These are phyloP conservation scores for Pogonus chalceus DNA, from an alignment of 1,140 invertebrate genomes.

Conservation along the genomic window DNA sequence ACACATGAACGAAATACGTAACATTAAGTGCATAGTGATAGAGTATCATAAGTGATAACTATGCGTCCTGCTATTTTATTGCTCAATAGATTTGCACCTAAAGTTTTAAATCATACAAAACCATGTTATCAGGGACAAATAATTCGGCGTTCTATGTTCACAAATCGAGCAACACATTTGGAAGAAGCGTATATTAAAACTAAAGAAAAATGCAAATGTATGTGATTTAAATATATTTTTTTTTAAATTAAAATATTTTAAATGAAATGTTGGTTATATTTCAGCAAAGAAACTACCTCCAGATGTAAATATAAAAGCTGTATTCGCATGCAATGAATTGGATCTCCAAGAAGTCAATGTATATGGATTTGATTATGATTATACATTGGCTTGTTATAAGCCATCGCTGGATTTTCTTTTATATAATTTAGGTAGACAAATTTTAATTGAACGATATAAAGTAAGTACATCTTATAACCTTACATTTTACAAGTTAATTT, in stretches of 20 bases:
- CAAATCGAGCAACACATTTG: conserved; percentile 31
- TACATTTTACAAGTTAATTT: conserved; percentile 3
- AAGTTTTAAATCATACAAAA: background rate
- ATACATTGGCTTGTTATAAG: conserved; percentile 93
- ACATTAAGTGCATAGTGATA: too few relatives aligned
- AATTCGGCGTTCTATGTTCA: background rate
- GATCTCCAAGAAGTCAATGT: conserved; percentile 85
- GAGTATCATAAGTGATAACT: too few relatives aligned
- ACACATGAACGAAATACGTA: too few relatives aligned
- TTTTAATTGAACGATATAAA: conserved; percentile 79
- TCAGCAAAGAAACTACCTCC: conserved; percentile 77
- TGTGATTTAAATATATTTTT: conserved; percentile 21
- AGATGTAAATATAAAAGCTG: conserved; percentile 73
- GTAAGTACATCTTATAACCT: conserved; percentile 44
- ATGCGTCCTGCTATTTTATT: background rate
- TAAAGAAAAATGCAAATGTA: conserved; percentile 41
- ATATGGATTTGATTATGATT: conserved; percentile 99
- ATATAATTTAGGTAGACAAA: conserved; percentile 82
- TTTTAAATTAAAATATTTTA: conserved; percentile 1
- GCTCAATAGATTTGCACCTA: background rate
- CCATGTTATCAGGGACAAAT: background rate
- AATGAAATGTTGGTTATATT: too few relatives aligned
- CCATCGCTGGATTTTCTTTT: conserved; percentile 81
- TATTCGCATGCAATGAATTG: conserved; percentile 96
- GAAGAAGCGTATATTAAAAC: conserved; percentile 40